These are phyloP conservation scores for Cryptotermes secundus DNA, from an alignment of 1,140 invertebrate species.

Conservation along the genomic window DNA sequence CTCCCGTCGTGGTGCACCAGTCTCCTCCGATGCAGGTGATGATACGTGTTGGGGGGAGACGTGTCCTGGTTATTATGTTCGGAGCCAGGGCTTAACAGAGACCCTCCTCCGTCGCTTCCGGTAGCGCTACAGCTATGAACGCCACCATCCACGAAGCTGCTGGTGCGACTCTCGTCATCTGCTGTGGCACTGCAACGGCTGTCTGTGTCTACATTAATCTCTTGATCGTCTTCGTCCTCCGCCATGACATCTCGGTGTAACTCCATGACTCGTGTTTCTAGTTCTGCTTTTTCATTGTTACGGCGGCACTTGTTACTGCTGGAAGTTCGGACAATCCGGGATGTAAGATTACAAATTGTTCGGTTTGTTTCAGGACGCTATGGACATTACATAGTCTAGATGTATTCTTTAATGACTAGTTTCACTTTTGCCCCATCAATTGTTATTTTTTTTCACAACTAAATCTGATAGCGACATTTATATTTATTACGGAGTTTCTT, in stretches of 20 bases:
- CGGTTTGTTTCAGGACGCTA: too few species aligned
- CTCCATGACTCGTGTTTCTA: background rate
- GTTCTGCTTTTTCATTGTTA: too few species aligned
- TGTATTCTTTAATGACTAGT: too few species aligned
- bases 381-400: too few species aligned
- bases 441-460: too few species aligned
- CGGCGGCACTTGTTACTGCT: too few species aligned
- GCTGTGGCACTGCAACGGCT: constrained; percentile 35
- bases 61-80: background rate
- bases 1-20: background rate
- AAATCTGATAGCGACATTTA: too few species aligned
- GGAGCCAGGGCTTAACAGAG: background rate
- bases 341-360: too few species aligned
- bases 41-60: too few species aligned
- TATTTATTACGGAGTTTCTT: too few species aligned
- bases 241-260: background rate
- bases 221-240: constrained; percentile 40
- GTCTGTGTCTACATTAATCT: constrained; percentile 43
- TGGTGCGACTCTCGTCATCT: constrained; percentile 23
- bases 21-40: background rate
- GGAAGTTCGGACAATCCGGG: too few species aligned
- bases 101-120: background rate
- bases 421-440: too few species aligned
- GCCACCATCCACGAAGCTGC: constrained; percentile 24
- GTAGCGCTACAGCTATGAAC: background rate